Conservation (phyloP, 2,888 invertebrate species). For the Cantharis rustica region DNA sequence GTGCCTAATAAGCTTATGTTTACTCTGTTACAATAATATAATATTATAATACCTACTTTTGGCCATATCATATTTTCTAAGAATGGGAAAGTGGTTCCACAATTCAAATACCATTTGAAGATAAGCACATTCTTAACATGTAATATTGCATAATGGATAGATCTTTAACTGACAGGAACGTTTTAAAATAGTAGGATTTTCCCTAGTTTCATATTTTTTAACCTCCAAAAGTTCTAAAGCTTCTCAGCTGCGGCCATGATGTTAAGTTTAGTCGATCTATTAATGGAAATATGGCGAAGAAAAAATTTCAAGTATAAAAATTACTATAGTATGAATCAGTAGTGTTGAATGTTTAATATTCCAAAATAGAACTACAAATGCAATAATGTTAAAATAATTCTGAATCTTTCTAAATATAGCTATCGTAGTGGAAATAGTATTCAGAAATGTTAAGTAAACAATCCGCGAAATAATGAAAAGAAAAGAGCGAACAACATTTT, state of each 20-base stretch:
- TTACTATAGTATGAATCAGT: background rate
- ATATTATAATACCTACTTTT: too few relatives aligned
- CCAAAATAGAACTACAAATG: background rate
- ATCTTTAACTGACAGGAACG: background rate
- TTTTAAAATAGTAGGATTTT: background rate
- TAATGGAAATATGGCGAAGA: background rate
- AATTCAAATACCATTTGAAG: too few relatives aligned
- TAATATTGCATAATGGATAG: background rate
- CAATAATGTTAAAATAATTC: background rate
- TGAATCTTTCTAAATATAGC: background rate
- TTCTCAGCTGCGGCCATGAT: background rate
- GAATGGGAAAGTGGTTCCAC: too few relatives aligned
- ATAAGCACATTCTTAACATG: too few relatives aligned
- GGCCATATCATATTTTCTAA: too few relatives aligned
- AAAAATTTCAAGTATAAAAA: background rate
- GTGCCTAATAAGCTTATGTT: too few relatives aligned
- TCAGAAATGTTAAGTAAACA: background rate
- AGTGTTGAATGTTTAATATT: background rate
- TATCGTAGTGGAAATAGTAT: background rate
- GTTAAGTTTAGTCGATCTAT: background rate
- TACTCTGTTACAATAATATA: too few relatives aligned
- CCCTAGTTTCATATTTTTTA: background rate
- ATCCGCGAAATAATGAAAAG: background rate
- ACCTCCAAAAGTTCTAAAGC: background rate
- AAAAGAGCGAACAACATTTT: background rate